Base-by-base conservation (phyloP, 2,888 invertebrate genomes). In the Nymphalis urticae region DNA sequence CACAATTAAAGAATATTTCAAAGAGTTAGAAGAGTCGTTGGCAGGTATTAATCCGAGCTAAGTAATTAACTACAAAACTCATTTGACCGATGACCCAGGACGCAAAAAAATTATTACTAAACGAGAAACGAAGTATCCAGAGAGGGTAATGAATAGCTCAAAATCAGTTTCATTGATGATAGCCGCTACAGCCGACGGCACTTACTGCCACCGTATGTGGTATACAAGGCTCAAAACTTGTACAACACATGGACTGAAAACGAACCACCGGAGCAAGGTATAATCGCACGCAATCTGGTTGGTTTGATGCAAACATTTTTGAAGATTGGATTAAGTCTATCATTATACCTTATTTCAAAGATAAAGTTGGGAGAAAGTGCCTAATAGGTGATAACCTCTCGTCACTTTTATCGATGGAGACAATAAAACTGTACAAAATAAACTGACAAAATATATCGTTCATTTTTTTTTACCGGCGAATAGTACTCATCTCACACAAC, bases 41-140 rank as follows among this genome's bases (percentile, higher is more conserved):
- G 50, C 63, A 21, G 61, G 50, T 16, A 62, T 75, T 56, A 48
- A 63, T 19, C 60, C 63, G 19, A 61, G 32, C 36, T 67, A 71
- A 62, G 21, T 72, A 60, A 60, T 73, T 36, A 73, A 71, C 48
- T 75, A 72, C 32, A 72, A 75, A 74, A 63, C 72, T 2, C 2
- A 21, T 21, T 21, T 21, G 21, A 21, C 21, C 21, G 21, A 21
- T 21, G 21, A 21, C 72, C 62, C 69, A 69, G 66, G 77, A 62
- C 68, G 50, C 10, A 53, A 51, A 59, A 68, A 68, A 62, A 51
- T 56, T 4, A 50, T 68, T 13, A 48, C 42, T 17, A 56, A 56
- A 62, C 56, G 47, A 77, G 64, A 80, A 9, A 59, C 66, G 1
- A 85, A 84, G 70, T 80, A 86, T 62, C 79, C 82, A 16, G 64